phyloP scores from a whole-genome alignment of 2,113 vertebrate genomes.

The Platichthys stellatus region DNA sequence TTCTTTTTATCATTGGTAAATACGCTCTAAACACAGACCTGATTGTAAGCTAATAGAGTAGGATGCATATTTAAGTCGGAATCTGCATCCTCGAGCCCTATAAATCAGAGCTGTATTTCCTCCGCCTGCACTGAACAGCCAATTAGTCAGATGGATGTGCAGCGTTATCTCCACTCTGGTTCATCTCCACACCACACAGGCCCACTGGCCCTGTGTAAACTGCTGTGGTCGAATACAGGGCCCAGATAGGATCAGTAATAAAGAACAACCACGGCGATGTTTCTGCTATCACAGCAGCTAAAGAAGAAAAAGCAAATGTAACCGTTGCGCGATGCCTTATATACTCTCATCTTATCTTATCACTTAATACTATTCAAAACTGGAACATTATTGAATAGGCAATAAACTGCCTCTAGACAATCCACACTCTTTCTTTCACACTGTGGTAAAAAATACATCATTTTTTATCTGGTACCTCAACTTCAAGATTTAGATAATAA shows the following conservation, averaged over 20 bases:
- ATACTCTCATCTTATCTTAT: constrained; percentile 31
- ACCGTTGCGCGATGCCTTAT: neutral
- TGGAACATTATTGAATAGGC: constrained; percentile 14
- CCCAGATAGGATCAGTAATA: constrained; percentile 62
- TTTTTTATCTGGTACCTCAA: neutral
- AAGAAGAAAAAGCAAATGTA: constrained; percentile 33
- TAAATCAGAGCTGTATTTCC: constrained; percentile 54
- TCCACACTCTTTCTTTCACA: neutral
- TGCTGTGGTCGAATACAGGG: constrained; percentile 25
- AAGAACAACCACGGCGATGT: constrained; percentile 53
- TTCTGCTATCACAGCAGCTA: constrained; percentile 44
- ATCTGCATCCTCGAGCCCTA: constrained; percentile 40
- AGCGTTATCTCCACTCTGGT: constrained; percentile 58
- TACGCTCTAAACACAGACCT: constrained; percentile 44
- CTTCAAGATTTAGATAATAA: neutral
- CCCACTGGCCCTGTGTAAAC: constrained; percentile 42
- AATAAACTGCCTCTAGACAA: constrained; percentile 16
- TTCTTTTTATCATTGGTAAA: constrained; percentile 57
- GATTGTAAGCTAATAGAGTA: constrained; percentile 29
- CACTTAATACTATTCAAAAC: constrained; percentile 29
- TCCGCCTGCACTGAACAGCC: constrained; percentile 54
- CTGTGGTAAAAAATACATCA: neutral
- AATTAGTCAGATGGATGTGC: constrained; percentile 77
- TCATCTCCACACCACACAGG: constrained; percentile 47
- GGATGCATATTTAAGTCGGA: constrained; percentile 46